Evolutionary conservation across 2,113 vertebrate species (phyloP).

Genomic region (Eonycteris spelaea): DNA sequence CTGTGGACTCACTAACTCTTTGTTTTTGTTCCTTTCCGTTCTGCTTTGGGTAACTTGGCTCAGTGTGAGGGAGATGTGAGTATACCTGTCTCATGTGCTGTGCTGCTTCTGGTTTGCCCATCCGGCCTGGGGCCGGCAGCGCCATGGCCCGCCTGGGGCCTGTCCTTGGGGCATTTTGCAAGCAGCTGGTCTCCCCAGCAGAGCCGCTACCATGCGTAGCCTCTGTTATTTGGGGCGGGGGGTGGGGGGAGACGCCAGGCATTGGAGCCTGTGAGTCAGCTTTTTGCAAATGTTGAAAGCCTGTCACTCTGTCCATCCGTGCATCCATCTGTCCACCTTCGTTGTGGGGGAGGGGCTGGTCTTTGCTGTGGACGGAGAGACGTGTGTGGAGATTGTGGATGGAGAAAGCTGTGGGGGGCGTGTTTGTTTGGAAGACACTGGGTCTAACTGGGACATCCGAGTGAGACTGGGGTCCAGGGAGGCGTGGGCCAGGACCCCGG

Average conservation of each 20-base stretch:
- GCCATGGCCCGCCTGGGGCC: background rate
- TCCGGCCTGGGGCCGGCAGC: background rate
- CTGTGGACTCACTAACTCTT: slow-evolving; percentile 78
- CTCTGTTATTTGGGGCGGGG: no score
- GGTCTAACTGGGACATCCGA: background rate
- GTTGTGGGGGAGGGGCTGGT: background rate
- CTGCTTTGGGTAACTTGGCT: slow-evolving; percentile 87
- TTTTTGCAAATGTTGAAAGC: slow-evolving; percentile 66
- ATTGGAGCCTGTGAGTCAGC: slow-evolving; percentile 53
- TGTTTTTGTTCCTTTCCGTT: slow-evolving; percentile 77
- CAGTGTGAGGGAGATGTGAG: slow-evolving; percentile 98
- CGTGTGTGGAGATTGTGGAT: background rate
- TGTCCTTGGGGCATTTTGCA: slow-evolving; percentile 64
- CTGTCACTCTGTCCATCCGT: slow-evolving; percentile 49
- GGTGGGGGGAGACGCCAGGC: background rate
- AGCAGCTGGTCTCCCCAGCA: slow-evolving; percentile 68
- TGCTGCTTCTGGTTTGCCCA: slow-evolving; percentile 72
- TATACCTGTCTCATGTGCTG: slow-evolving; percentile 86
- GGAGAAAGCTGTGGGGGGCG: background rate
- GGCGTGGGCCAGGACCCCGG: background rate
- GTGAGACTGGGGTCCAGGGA: background rate
- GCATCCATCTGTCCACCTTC: slow-evolving; percentile 27
- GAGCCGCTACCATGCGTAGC: background rate
- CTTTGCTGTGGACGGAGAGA: background rate
- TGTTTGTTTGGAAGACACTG: background rate